Base-by-base conservation (phyloP, 2,113 vertebrate genomes). In the Malaclemys terrapin region DNA sequence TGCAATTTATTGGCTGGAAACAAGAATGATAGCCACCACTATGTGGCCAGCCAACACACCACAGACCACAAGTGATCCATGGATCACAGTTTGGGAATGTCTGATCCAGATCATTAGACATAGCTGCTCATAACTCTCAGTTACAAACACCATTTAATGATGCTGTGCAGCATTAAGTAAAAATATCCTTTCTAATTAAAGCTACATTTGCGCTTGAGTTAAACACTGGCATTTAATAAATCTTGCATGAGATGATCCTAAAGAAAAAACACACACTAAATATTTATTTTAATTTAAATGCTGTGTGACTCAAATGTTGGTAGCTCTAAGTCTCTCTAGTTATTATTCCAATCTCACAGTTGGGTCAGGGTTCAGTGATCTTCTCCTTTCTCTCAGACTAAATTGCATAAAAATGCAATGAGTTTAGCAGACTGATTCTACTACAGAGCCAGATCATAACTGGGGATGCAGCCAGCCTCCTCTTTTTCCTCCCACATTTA, bases 261-360 rank as follows among this genome's bases (percentile, higher is more conserved):
- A 96, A 94, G 93, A 88, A 94, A 93, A 53, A 80, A 49, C 53
- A 80, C 2, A 9, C 69, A 20, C 82, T 90, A 88, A 97, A 96
- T 94, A 93, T 92, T 96, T 94, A 83, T 96, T 98, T 97, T 89
- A 9, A 96, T 95, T 95, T 83, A 85, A 97, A 92, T 75, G 75
- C 84, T 88, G 92, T 14, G 11, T 92, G 94, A 91, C 91, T 96
- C 92, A 92, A 94, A 78, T 95, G 92, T 29, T 93, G 82, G 94
- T 83, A 49, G 54, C 79, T 94, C 89, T 89, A 88, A 25, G 13
- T 93, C 92, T 89, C 88, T 90, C 82, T 38, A 79, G 27, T 79
- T 78, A 85, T 52, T 93, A 95, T 90, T 97, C 91, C 72, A 76
- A 14, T 8, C 83, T 88, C 92, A 72, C n/a, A 69, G 94, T 14